phyloP scores from a whole-genome alignment of 2,888 invertebrate genomes.

The Cerastis leucographa region DNA sequence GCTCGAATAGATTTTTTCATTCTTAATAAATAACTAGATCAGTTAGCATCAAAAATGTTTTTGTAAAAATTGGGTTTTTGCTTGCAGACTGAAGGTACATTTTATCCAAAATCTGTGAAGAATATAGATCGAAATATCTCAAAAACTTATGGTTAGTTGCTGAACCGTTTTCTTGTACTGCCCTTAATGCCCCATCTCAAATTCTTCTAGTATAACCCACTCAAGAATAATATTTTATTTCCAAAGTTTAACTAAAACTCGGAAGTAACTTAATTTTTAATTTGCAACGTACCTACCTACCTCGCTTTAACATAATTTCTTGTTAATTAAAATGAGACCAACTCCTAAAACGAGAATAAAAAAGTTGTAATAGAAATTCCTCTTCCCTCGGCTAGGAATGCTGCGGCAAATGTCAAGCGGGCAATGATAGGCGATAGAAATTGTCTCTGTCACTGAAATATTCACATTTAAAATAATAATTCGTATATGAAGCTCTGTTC shows the following conservation, averaged over 20 bases:
- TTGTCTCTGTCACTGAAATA: not conserved
- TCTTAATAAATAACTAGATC: not conserved
- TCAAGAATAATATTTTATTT: not conserved
- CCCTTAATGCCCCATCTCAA: not conserved
- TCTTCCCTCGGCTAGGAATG: conserved; percentile 5
- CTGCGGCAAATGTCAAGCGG: not conserved
- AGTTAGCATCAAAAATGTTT: too few species aligned
- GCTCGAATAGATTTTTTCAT: not conserved
- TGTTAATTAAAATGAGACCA: conserved; percentile 14
- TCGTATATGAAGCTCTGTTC: not conserved
- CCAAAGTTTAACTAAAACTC: not conserved
- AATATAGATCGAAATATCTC: not conserved
- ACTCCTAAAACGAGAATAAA: conserved; percentile 21
- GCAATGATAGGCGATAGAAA: conserved; percentile 7
- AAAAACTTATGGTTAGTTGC: not conserved
- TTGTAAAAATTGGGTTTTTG: not conserved
- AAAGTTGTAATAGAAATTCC: conserved; percentile 2
- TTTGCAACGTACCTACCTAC: not conserved
- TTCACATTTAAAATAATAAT: not conserved
- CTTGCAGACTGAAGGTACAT: not conserved
- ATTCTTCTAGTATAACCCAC: too few species aligned
- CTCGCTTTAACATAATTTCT: conserved; percentile 24
- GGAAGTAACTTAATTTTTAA: conserved; percentile 5
- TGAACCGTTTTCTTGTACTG: not conserved
- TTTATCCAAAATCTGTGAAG: not conserved